phyloP scores from a whole-genome alignment of 2,888 invertebrate species.

The Lepidochitona cinerea region DNA sequence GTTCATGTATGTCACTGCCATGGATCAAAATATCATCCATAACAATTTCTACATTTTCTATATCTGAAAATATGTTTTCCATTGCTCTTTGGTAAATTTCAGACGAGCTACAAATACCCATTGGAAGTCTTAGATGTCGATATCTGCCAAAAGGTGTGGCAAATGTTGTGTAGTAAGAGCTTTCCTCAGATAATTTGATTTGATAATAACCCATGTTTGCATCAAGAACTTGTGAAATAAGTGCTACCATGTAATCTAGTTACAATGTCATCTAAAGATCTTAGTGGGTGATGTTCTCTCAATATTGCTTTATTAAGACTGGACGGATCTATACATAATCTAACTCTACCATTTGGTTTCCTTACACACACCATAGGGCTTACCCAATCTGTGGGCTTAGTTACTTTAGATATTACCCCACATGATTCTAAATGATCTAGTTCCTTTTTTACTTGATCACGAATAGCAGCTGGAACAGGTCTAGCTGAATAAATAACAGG shows the following conservation, averaged over 20 bases:
- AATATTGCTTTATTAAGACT: conserved; percentile 23
- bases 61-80: conserved; percentile 19
- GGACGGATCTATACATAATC: conserved; percentile 10
- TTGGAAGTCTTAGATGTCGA: conserved; percentile 21
- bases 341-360: conserved; percentile 10
- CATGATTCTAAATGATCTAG: conserved; percentile 10
- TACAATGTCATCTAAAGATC: conserved; percentile 17
- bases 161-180: conserved; percentile 17
- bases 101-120: conserved; percentile 23
- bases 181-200: conserved; percentile 16
- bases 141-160: conserved; percentile 24
- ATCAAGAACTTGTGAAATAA: conserved; percentile 23
- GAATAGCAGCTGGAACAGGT: conserved; percentile 16
- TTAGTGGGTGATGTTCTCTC: conserved; percentile 27
- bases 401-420: conserved; percentile 10
- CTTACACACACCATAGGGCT: conserved; percentile 13
- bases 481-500: conserved; percentile 25
- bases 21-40: conserved; percentile 20
- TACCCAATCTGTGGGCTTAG: conserved; percentile 10
- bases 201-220: conserved; percentile 22
- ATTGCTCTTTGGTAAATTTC: conserved; percentile 27
- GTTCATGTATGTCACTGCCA: conserved; percentile 6
- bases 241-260: conserved; percentile 17
- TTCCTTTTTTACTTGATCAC: conserved; percentile 7
- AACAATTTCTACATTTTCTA: conserved; percentile 24